Evolutionary conservation across 2,888 invertebrate species (phyloP).

Genomic region (Drosophila mayaguana): DNA sequence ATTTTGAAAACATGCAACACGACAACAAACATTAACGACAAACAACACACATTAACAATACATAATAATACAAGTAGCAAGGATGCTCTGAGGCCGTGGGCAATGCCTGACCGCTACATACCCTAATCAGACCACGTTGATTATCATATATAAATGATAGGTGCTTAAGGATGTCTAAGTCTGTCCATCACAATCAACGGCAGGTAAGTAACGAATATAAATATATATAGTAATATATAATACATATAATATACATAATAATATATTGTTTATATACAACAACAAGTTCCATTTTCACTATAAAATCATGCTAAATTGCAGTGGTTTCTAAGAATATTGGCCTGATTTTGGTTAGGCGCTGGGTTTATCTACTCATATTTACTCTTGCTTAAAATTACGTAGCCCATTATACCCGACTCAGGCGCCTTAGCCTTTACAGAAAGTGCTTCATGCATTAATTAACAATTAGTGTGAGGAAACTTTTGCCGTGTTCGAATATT

Average conservation of each 20-base stretch:
- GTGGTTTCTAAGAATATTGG: no score
- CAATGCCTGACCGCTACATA: constrained; percentile 2
- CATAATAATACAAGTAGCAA: constrained; percentile 13
- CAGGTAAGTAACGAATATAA: neutral
- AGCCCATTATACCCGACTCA: constrained; percentile 2
- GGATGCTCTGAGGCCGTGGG: neutral
- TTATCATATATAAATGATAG: no score
- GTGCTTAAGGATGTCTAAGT: neutral
- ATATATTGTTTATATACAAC: neutral
- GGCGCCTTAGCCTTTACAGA: neutral
- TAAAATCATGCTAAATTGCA: neutral
- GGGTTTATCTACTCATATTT: accelerated
- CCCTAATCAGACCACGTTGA: neutral
- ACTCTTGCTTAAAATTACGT: neutral
- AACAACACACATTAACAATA: constrained; percentile 41
- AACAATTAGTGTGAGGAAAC: constrained; percentile 55
- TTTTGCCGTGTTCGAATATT: constrained; percentile 21
- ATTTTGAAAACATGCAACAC: constrained; percentile 57
- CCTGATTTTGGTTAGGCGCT: no score
- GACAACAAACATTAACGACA: constrained; percentile 26
- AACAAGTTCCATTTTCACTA: neutral
- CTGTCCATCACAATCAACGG: neutral
- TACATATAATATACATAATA: no score
- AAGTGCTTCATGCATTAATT: constrained; percentile 61
- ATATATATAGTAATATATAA: no score